Conservation (phyloP, 1,140 invertebrate genomes). For the Conus ventricosus region DNA sequence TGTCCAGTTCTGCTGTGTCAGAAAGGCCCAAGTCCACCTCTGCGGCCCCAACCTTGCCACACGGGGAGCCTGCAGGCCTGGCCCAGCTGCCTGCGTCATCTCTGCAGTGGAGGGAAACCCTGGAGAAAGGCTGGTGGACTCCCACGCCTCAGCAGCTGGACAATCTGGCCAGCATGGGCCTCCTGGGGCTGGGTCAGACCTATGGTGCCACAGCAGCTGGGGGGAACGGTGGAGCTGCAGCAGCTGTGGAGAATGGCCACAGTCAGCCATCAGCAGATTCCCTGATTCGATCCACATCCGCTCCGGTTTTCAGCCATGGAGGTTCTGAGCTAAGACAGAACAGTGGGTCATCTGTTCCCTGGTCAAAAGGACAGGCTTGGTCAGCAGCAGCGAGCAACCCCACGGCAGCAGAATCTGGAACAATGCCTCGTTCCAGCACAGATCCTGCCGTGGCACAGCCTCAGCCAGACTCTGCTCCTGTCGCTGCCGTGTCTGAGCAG, state of each 20-base stretch:
- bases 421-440: neutral
- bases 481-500: neutral
- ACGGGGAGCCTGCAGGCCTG: neutral
- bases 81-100: constrained; percentile 26
- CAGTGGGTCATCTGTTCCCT: neutral
- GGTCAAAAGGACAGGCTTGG: neutral
- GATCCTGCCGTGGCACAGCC: neutral
- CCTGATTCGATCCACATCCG: neutral
- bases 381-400: too few species aligned
- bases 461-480: neutral
- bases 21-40: too few species aligned
- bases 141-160: constrained; percentile 47
- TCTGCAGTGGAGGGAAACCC: constrained; percentile 31
- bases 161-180: constrained; percentile 37
- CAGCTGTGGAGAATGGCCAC: too few species aligned
- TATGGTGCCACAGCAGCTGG: neutral
- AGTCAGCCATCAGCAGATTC: neutral
- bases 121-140: constrained; percentile 52
- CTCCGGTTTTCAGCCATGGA: neutral
- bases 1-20: neutral
- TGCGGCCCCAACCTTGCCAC: neutral
- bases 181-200: neutral
- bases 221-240: too few species aligned
- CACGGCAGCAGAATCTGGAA: neutral
- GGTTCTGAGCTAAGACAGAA: neutral